Evolutionary conservation across 2,888 invertebrate genomes (phyloP), one percentile per base, ranked within the genome.

Genomic region (Amorpha juglandis): DNA sequence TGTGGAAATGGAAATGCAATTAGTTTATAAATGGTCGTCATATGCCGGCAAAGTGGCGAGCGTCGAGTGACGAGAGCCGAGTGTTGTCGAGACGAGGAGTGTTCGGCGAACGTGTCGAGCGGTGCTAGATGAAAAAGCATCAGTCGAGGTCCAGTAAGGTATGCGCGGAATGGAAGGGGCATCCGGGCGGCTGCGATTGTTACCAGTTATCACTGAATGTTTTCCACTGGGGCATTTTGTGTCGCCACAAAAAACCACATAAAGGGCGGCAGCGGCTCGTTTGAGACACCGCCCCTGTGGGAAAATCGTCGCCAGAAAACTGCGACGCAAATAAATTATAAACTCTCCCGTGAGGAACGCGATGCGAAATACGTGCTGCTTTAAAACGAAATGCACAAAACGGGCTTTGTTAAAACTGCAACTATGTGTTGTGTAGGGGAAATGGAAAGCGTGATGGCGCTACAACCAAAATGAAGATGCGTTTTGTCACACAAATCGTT

Each of bases 141-240:
- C 82, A 83, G 80, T 79, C 86, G 84, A 82, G 83, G 86, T 86
- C 88, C 89, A 84, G 83, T 79, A 80, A 80, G 91, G 91, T 84
- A 93, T 92, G 92, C 88, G 87, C 73, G 92, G 93, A 92, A 93
- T 93, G 92, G 82, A 81, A 83, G 86, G 84, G 86, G 91, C 92
- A 91, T 93, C 93, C 94, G 92, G 84, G 87, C 92, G 91, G 91
- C 92, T 87, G 88, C 93, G 93, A 92, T 92, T 93, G 92, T 93
- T 91, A 86, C 92, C 92, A 91, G 93, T 92, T 93, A 93, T 93
- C 92, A 92, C 93, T 91, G 93, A 91, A 91, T 92, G 92, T 92
- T 93, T 92, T 92, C 89, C 91, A 90, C 88, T 81, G 88, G 87
- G 84, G 91, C 88, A 92, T 93, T 92, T 90, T 90, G 89, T 91